A percentile compares a stretch with the other conserved stretches of the same genome.
Evolutionary conservation across 2,888 invertebrate species (phyloP).

Genomic region (Parnassius glacialis): DNA sequence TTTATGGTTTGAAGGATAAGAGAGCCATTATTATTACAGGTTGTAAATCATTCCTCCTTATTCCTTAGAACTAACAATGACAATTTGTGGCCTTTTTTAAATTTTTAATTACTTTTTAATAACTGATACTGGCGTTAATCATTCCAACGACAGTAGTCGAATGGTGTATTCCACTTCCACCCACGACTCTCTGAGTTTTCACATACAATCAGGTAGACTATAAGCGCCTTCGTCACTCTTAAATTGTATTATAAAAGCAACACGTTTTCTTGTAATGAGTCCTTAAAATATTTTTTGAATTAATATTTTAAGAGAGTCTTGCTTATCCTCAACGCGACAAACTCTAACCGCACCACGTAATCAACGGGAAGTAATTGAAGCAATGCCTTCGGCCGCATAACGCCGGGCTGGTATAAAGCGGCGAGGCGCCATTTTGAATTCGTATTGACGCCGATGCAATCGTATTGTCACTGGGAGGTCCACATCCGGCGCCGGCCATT

Average conservation of each 20-base stretch:
- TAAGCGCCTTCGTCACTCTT: not conserved
- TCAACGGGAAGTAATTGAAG: slow-evolving; percentile 54
- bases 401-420: slow-evolving; percentile 58
- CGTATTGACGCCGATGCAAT: slow-evolving; percentile 63
- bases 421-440: slow-evolving; percentile 75
- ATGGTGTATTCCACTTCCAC: too few species aligned
- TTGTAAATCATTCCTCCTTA: too few species aligned
- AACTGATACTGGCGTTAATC: too few species aligned
- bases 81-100: too few species aligned
- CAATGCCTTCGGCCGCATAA: slow-evolving; percentile 45
- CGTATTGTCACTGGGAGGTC: slow-evolving; percentile 72
- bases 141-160: too few species aligned
- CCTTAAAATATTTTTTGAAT: not conserved
- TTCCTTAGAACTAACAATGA: too few species aligned
- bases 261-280: not conserved
- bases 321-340: slow-evolving; percentile 31
- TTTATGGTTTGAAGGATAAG: too few species aligned
- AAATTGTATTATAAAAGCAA: not conserved
- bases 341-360: slow-evolving; percentile 64
- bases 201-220: too few species aligned
- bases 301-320: slow-evolving; percentile 18
- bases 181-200: too few species aligned
- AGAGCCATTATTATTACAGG: too few species aligned
- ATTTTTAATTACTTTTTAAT: too few species aligned
- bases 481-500: slow-evolving; percentile 78